These are phyloP conservation scores for Notocelia uddmanniana DNA, from an alignment of 2,888 invertebrate species.

Conservation along the genomic window DNA sequence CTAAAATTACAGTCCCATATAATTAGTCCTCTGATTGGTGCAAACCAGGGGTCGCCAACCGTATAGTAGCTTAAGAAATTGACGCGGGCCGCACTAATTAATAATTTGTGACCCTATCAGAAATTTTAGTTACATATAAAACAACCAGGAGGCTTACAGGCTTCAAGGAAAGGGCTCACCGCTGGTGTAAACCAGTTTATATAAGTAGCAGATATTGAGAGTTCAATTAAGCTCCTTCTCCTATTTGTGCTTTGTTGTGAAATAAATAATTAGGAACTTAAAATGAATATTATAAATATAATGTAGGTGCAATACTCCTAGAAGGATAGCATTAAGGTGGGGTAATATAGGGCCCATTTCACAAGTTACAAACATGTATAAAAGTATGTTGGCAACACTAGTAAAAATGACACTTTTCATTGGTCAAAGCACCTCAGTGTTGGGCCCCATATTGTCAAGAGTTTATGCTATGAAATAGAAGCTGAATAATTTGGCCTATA, in stretches of 20 bases:
- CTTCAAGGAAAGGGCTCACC: too few species aligned
- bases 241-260: constrained; percentile 8
- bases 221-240: constrained; percentile 1
- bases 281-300: constrained; percentile 10
- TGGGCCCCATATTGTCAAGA: neutral
- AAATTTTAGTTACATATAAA: too few species aligned
- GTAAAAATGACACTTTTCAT: neutral
- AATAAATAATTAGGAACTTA: constrained; percentile 22
- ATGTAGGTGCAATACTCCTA: constrained; percentile 37
- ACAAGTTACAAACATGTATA: neutral
- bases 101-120: too few species aligned
- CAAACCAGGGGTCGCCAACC: too few species aligned
- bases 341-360: neutral
- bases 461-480: neutral
- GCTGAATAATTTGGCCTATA: constrained; percentile 29
- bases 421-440: neutral
- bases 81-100: too few species aligned
- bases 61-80: too few species aligned
- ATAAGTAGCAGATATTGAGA: neutral
- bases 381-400: neutral
- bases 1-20: neutral
- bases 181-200: neutral
- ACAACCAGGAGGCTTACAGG: too few species aligned
- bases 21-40: neutral
- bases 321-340: constrained; percentile 23